Evolutionary conservation across 2,113 vertebrate species (phyloP).

Genomic region (Macrotis lagotis): DNA sequence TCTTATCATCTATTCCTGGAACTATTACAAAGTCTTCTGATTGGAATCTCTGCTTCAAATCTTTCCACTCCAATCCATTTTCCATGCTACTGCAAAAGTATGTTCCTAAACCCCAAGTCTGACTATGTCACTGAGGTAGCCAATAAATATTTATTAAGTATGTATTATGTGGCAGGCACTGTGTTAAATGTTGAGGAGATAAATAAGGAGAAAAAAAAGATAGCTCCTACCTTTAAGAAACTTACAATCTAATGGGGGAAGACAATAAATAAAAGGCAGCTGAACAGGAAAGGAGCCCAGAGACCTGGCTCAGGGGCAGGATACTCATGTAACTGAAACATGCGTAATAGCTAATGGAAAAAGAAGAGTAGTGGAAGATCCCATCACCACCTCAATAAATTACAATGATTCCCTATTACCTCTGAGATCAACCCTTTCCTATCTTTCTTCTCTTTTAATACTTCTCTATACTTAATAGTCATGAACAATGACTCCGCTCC

Average conservation of each 20-base stretch:
- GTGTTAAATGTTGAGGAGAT: background rate
- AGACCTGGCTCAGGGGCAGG: background rate
- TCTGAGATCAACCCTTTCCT: background rate
- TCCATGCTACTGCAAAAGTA: background rate
- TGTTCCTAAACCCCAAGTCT: background rate
- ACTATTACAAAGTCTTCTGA: background rate
- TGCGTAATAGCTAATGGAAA: background rate
- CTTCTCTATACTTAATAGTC: background rate
- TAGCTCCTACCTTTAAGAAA: background rate
- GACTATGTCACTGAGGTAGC: background rate
- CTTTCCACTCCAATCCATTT: background rate
- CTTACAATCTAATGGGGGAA: background rate
- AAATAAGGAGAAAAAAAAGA: background rate
- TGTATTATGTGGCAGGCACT: no score
- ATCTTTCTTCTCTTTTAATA: background rate
- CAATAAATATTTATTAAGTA: background rate
- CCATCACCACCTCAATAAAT: background rate
- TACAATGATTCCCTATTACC: background rate
- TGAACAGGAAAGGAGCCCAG: background rate
- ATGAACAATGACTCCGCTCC: background rate
- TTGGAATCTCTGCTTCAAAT: background rate
- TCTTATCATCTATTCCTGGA: background rate
- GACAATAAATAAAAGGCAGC: background rate
- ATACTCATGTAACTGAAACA: background rate
- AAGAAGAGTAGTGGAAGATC: background rate